A percentile compares a stretch with the other conserved stretches of the same genome.
Evolutionary conservation across 2,888 invertebrate genomes (phyloP).

Genomic region (Eupithecia subfuscata): DNA sequence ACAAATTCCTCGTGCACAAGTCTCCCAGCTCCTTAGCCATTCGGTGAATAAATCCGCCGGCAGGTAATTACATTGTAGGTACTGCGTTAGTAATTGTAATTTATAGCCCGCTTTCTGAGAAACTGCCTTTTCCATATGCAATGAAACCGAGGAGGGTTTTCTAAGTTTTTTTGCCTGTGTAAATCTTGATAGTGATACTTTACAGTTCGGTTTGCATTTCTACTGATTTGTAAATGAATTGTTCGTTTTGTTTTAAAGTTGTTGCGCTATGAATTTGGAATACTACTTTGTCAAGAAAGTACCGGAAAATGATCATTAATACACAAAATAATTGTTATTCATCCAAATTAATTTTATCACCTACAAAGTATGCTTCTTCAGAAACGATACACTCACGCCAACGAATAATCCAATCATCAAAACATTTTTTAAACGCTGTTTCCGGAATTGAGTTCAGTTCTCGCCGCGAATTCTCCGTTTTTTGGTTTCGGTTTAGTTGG

Average conservation of each 20-base stretch:
- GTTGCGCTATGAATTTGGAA: background rate
- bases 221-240: background rate
- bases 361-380: too few species aligned
- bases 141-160: constrained; percentile 48
- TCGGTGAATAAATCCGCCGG: constrained; percentile 46
- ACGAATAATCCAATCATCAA: too few species aligned
- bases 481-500: too few species aligned
- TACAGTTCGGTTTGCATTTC: background rate
- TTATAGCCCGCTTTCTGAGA: constrained; percentile 55
- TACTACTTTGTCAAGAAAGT: too few species aligned
- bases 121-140: constrained; percentile 55
- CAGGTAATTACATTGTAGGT: constrained; percentile 54
- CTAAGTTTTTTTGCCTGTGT: constrained; percentile 14
- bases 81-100: constrained; percentile 57
- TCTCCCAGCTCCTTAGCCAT: constrained; percentile 45
- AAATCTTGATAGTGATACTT: constrained; percentile 9
- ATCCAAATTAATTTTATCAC: too few species aligned
- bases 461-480: too few species aligned
- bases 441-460: too few species aligned
- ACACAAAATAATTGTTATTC: too few species aligned
- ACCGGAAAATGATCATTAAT: too few species aligned
- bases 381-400: too few species aligned
- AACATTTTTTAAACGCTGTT: too few species aligned
- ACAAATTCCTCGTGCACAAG: constrained; percentile 38
- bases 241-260: background rate